Evolutionary conservation across 2,797 vertebrate genomes (phyloP).

Genomic region (Ispidina lecontei): DNA sequence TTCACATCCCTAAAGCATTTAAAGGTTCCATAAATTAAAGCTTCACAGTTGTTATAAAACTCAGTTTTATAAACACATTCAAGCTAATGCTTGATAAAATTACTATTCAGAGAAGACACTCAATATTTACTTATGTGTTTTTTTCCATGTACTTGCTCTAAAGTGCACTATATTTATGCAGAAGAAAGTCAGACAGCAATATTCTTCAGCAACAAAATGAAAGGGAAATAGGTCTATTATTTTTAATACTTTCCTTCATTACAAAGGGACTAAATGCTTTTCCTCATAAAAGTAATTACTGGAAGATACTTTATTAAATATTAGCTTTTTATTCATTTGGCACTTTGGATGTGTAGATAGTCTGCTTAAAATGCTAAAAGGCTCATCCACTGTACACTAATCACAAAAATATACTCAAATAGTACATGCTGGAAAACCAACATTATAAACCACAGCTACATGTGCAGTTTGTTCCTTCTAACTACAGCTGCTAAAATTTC

Average conservation of each 20-base stretch:
- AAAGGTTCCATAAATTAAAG: neutral
- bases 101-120: neutral
- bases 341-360: neutral
- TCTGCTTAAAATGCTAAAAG: neutral
- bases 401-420: neutral
- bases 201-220: neutral
- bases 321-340: neutral
- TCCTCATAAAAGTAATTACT: neutral
- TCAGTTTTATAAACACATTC: neutral
- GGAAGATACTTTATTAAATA: neutral
- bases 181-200: neutral
- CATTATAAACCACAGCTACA: neutral
- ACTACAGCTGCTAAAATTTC: neutral
- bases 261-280: neutral
- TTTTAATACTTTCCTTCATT: neutral
- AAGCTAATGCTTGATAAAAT: neutral
- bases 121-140: neutral
- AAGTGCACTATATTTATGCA: neutral
- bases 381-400: neutral
- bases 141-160: neutral
- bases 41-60: neutral
- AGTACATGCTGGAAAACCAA: neutral
- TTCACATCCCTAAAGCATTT: neutral
- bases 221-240: neutral
- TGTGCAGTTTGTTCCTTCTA: neutral